Base-by-base conservation (phyloP, 2,797 vertebrate genomes). In the Pempheris klunzingeri region DNA sequence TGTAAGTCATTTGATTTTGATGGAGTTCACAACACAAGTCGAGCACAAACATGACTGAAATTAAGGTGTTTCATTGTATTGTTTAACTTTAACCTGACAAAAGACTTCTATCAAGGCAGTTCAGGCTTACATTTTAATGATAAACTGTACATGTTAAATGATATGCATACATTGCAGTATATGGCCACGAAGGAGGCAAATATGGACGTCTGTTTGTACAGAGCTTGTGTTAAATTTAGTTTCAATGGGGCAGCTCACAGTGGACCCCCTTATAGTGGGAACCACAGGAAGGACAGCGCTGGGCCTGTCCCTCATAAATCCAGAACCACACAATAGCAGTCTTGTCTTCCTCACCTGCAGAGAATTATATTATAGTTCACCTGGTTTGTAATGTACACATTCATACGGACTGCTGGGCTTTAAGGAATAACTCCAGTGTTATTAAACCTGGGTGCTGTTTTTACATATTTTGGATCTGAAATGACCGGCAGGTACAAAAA, bases 261-360 rank as follows among this genome's bases (percentile, higher is more conserved):
- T 90, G 92, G 39, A 92, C 73, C 65, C 94, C 61, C 74, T 90
- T 75, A 60, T 92, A 95, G 74, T 93, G 88, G 49, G 93, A 77
- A 2, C 92, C 93, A 60, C 87, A 94, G 53, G 92, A 91, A 6
- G 93, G 94, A n/a, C 94, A 96, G 41, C 94, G 94, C 36, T 96
- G 92, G 14, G 82, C 38, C 2, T 78, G 63, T 81, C 94, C 91
- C 22, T 94, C 89, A 4, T 95, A 94, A 26, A 95, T n/a, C 93
- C 94, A 96, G 88, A 96, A 92, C 92, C 94, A 87, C 26, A 94
- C 88, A 1, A 90, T 77, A 3, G 90, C 88, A 1, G 95, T 95
- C 84, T 95, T 94, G 86, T 95, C 95, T 73, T 94, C 91, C 78
- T 95, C 87, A 62, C 92, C 89, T 95, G 77, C 14, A 80, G 55